Conservation (phyloP, 2,888 invertebrate genomes). For the Thymelicus lineola region DNA sequence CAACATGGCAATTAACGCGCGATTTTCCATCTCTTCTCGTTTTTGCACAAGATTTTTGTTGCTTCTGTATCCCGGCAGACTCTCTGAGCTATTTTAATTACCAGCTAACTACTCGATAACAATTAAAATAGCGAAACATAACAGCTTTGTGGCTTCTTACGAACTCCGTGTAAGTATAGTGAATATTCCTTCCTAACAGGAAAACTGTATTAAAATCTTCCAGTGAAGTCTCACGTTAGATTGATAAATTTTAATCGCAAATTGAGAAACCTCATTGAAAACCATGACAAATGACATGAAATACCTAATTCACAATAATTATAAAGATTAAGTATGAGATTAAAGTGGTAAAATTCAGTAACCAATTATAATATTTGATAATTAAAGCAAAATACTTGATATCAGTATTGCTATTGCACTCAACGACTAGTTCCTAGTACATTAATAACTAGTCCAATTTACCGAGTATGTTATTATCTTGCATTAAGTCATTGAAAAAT, state of each 20-base stretch:
- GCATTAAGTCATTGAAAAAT: too few relatives aligned
- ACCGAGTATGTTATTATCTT: too few relatives aligned
- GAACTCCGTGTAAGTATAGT: neutral
- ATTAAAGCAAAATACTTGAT: too few relatives aligned
- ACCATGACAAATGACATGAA: too few relatives aligned
- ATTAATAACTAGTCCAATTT: too few relatives aligned
- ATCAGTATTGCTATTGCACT: too few relatives aligned
- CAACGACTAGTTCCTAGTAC: too few relatives aligned
- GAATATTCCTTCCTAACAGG: neutral
- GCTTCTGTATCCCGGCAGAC: neutral
- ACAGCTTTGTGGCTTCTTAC: neutral
- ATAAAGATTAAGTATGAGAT: too few relatives aligned
- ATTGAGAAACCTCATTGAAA: too few relatives aligned
- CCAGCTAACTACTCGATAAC: neutral
- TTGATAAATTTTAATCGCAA: neutral
- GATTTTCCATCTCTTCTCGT: conserved; percentile 13
- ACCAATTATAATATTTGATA: too few relatives aligned
- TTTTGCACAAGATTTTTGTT: conserved; percentile 1
- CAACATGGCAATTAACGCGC: conserved; percentile 14
- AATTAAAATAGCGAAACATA: conserved; percentile 8
- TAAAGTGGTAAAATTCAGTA: too few relatives aligned
- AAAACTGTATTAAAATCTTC: neutral
- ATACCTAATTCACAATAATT: too few relatives aligned
- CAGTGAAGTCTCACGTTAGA: neutral
- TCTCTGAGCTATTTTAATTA: neutral